Conservation (phyloP, 1,140 invertebrate genomes). For the Vanessa tameamea region DNA sequence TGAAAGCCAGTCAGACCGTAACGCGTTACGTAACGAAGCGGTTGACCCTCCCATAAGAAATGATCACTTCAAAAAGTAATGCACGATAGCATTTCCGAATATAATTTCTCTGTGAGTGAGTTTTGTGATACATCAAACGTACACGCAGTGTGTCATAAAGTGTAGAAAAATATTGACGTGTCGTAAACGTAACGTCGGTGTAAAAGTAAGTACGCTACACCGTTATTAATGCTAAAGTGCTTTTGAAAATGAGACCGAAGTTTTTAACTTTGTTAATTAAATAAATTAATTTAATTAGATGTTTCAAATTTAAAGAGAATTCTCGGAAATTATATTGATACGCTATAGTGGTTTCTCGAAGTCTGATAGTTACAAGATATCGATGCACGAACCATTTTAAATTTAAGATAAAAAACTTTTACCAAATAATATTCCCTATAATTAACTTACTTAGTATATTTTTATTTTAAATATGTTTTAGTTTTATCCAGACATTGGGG, state of each 20-base stretch:
- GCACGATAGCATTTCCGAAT: not conserved
- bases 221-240: slow-evolving; percentile 33
- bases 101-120: not conserved
- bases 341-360: too few species aligned
- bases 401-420: too few species aligned
- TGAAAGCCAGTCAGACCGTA: too few species aligned
- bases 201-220: slow-evolving; percentile 29
- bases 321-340: too few species aligned
- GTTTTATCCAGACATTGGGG: too few species aligned
- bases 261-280: not conserved
- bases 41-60: too few species aligned
- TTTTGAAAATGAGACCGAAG: not conserved
- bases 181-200: slow-evolving; percentile 38
- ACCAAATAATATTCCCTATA: too few species aligned
- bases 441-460: too few species aligned
- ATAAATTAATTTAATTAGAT: not conserved
- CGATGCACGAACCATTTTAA: too few species aligned
- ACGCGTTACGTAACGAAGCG: too few species aligned
- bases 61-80: not conserved
- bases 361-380: too few species aligned
- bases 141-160: slow-evolving; percentile 41
- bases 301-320: not conserved
- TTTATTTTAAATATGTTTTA: too few species aligned
- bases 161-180: slow-evolving; percentile 47
- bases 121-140: slow-evolving; percentile 39